Evolutionary conservation across 2,113 vertebrate genomes (phyloP).

Genomic region (Charadrius vociferus): DNA sequence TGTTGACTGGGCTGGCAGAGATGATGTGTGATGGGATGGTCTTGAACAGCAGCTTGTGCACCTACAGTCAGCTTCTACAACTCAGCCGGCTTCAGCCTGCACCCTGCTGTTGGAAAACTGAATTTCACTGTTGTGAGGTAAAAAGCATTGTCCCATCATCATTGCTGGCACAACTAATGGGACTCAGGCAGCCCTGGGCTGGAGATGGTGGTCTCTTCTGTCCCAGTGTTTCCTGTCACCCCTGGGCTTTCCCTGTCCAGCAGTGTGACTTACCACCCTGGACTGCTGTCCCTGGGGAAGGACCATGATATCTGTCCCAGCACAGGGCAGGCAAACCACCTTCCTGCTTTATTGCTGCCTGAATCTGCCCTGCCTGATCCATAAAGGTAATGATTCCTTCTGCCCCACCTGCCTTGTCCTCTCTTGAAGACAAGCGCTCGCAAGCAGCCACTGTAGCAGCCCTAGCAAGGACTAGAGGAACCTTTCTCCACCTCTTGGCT

Average conservation of each 20-base stretch:
- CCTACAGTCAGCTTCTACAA: background rate
- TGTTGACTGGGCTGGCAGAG: background rate
- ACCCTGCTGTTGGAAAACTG: background rate
- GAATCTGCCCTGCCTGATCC: background rate
- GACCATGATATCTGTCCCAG: background rate
- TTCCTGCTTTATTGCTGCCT: background rate
- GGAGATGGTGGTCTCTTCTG: background rate
- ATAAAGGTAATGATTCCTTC: background rate
- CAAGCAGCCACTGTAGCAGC: background rate
- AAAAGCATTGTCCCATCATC: background rate
- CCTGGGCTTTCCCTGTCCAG: background rate
- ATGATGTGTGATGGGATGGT: background rate
- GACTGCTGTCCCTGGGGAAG: background rate
- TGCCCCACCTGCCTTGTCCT: background rate
- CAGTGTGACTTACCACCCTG: background rate
- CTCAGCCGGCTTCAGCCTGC: background rate
- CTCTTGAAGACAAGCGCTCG: background rate
- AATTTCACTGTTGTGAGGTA: background rate
- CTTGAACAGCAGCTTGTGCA: background rate
- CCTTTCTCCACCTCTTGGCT: background rate
- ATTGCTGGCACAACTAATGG: accelerated
- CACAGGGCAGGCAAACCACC: background rate
- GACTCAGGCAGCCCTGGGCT: background rate
- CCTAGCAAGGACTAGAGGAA: background rate
- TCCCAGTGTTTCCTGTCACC: background rate